Evolutionary conservation across 1,140 invertebrate species (phyloP).

Genomic region (Dendroctonus valens): DNA sequence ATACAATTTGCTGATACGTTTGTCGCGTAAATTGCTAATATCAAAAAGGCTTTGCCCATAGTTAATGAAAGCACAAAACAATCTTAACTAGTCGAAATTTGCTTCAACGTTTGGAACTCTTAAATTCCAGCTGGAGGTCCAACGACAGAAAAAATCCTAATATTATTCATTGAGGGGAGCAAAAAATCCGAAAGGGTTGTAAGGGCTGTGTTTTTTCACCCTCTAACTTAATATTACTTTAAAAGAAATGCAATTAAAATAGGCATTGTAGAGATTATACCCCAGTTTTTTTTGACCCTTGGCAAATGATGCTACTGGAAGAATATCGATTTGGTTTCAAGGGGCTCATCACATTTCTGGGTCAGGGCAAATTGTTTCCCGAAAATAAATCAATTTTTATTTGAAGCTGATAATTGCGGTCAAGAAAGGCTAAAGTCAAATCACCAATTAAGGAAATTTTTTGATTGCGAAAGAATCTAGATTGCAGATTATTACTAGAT

Average conservation of each 20-base stretch:
- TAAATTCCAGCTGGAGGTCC: slow-evolving; percentile 12
- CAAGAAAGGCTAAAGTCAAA: no score
- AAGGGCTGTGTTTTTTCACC: slow-evolving; percentile 25
- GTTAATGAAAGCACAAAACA: no score
- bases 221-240: slow-evolving; percentile 30
- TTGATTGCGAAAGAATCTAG: no score
- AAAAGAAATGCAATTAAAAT: slow-evolving; percentile 35
- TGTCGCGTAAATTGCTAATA: no score
- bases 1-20: no score
- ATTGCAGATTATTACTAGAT: no score
- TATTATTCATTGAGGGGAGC: slow-evolving; percentile 33
- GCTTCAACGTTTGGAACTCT: slow-evolving; percentile 6
- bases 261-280: slow-evolving; percentile 29
- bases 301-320: slow-evolving; percentile 13
- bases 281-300: slow-evolving; percentile 23
- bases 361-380: neutral
- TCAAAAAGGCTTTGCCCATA: no score
- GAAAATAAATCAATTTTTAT: neutral
- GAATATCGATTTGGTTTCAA: slow-evolving; percentile 17
- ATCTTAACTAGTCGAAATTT: no score
- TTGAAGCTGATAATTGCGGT: no score
- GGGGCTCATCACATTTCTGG: neutral
- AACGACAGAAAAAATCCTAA: slow-evolving; percentile 22
- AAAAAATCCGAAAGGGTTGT: slow-evolving; percentile 34
- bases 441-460: no score